phyloP scores from a whole-genome alignment of 2,797 vertebrate genomes.

The Poliocrania exsul region DNA sequence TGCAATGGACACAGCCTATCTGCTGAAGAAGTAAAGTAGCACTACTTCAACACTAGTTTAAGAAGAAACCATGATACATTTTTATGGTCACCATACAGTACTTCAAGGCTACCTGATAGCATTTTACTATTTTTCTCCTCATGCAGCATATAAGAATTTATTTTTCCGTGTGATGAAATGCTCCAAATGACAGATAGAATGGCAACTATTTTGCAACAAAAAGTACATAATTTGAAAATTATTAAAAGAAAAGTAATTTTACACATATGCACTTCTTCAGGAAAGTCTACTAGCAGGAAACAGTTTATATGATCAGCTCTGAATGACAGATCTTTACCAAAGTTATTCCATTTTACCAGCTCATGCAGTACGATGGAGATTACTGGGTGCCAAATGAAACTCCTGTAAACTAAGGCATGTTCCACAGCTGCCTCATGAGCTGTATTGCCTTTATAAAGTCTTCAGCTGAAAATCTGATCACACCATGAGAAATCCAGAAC shows the following conservation, averaged over 20 bases:
- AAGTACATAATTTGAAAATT: neutral
- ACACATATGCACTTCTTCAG: neutral
- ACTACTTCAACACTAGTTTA: neutral
- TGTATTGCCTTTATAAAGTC: neutral
- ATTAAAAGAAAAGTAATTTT: neutral
- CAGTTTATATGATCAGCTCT: neutral
- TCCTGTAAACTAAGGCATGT: neutral
- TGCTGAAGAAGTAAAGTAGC: neutral
- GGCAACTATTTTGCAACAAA: neutral
- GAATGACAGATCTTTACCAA: neutral
- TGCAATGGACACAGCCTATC: neutral
- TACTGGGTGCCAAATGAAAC: neutral
- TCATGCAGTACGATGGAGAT: neutral
- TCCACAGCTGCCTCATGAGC: neutral
- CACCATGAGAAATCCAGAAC: neutral
- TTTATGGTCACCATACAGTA: neutral
- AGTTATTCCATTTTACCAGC: neutral
- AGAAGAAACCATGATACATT: neutral
- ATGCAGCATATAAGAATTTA: fast-evolving
- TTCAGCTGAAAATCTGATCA: neutral
- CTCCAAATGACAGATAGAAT: neutral
- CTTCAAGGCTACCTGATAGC: neutral
- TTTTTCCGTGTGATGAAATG: neutral
- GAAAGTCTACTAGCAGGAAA: neutral
- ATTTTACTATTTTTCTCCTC: neutral